phyloP scores from a whole-genome alignment of 2,888 invertebrate species.

The Ophion ellenae region DNA sequence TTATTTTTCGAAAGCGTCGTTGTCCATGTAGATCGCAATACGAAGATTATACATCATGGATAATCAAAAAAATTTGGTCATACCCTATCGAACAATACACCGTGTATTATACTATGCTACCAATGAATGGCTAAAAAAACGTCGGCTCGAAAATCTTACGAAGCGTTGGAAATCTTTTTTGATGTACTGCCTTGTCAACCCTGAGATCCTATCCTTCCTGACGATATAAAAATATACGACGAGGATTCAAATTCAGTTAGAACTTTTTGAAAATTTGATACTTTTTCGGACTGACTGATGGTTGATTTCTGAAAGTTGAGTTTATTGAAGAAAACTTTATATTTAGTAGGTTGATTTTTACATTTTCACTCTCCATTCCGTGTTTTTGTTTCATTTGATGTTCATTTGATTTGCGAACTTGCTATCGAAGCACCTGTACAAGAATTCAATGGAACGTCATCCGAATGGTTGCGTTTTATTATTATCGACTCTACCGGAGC shows the following conservation, averaged over 20 bases:
- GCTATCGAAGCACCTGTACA: conserved; percentile 1
- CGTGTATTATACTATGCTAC: conserved; percentile 51
- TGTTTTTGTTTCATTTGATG: too few species aligned
- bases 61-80: conserved; percentile 23
- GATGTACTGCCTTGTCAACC: background rate
- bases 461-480: conserved; percentile 8
- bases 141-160: conserved; percentile 8
- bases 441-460: background rate
- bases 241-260: too few species aligned
- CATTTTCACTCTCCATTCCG: too few species aligned
- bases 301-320: too few species aligned
- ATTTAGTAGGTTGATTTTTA: too few species aligned
- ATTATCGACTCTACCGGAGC: background rate
- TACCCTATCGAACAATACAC: conserved; percentile 27
- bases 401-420: background rate
- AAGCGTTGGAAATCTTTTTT: background rate
- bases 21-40: conserved; percentile 51
- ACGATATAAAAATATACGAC: too few species aligned
- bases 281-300: too few species aligned
- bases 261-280: too few species aligned
- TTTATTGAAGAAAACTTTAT: too few species aligned
- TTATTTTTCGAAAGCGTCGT: conserved; percentile 69
- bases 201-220: too few species aligned
- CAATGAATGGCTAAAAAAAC: conserved; percentile 43
- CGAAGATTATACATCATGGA: conserved; percentile 32